Evolutionary conservation across 2,113 vertebrate species (phyloP).

Genomic region (Albula glossodonta): DNA sequence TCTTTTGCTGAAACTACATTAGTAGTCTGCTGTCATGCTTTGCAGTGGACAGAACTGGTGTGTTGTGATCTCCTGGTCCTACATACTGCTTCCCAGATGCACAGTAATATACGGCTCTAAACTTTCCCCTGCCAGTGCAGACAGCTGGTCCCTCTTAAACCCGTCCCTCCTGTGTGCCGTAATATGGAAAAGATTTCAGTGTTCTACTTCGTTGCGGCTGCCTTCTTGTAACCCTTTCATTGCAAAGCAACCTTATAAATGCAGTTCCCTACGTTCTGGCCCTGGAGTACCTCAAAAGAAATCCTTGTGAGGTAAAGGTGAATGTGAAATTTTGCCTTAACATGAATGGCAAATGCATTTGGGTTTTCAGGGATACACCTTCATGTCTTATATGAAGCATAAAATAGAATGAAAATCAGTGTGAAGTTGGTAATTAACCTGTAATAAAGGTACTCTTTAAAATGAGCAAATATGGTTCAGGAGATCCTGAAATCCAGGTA

Average conservation of each 20-base stretch:
- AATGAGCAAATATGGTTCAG: background rate
- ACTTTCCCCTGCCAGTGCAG: slow-evolving; percentile 54
- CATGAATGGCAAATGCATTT: background rate
- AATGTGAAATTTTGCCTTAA: background rate
- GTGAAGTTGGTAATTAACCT: background rate
- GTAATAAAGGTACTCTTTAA: background rate
- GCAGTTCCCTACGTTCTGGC: background rate
- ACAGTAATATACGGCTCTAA: slow-evolving; percentile 65
- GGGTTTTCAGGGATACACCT: background rate
- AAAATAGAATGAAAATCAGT: background rate
- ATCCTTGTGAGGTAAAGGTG: background rate
- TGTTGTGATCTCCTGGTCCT: slow-evolving; percentile 42
- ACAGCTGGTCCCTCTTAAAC: slow-evolving; percentile 74
- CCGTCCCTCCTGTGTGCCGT: slow-evolving; percentile 71
- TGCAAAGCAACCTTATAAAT: slow-evolving; percentile 11
- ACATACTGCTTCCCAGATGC: slow-evolving; percentile 69
- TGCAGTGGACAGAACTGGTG: slow-evolving; percentile 18
- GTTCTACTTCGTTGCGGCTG: slow-evolving; percentile 47
- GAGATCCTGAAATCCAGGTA: background rate
- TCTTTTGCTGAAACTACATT: background rate
- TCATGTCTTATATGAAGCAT: too few species aligned
- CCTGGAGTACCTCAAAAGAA: background rate
- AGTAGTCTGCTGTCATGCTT: background rate
- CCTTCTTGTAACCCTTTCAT: slow-evolving; percentile 63
- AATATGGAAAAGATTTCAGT: slow-evolving; percentile 73